phyloP scores from a whole-genome alignment of 2,113 vertebrate genomes.

The Pelodiscus sinensis region DNA sequence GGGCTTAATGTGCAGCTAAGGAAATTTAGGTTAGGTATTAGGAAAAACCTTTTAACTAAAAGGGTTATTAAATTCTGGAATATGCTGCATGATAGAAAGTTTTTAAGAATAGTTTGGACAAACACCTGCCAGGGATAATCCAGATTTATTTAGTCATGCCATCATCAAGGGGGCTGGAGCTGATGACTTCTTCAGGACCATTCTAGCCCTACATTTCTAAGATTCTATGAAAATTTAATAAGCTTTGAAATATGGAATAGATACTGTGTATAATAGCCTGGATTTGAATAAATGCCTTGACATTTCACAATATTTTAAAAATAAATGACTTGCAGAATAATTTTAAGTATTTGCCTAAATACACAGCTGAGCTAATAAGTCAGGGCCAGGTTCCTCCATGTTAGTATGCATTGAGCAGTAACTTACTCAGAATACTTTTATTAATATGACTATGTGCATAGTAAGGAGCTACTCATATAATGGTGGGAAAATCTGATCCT shows the following conservation, averaged over 20 bases:
- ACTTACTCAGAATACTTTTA: not conserved
- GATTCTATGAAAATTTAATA: not conserved
- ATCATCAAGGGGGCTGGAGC: not conserved
- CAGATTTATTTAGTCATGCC: not conserved
- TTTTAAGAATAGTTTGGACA: not conserved
- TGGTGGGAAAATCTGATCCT: not conserved
- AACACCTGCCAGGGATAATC: not conserved
- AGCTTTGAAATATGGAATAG: not conserved
- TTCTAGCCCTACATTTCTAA: not conserved
- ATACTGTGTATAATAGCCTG: fast-evolving
- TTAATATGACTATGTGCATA: not conserved
- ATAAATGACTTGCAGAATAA: fast-evolving
- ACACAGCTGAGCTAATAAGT: not conserved
- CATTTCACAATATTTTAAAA: not conserved
- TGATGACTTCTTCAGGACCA: not conserved
- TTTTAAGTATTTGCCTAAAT: not conserved
- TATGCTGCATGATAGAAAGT: not conserved
- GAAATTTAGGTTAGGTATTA: not conserved
- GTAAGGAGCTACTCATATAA: not conserved
- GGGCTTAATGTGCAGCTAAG: not conserved
- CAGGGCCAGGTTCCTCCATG: not conserved
- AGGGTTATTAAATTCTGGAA: not conserved
- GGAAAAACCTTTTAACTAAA: not conserved
- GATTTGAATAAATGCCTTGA: not conserved
- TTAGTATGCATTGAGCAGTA: not conserved